Percentiles rank a stretch among this genome's conserved stretches.
phyloP scores from a whole-genome alignment of 2,113 vertebrate genomes.

The Oreochromis spilurus region DNA sequence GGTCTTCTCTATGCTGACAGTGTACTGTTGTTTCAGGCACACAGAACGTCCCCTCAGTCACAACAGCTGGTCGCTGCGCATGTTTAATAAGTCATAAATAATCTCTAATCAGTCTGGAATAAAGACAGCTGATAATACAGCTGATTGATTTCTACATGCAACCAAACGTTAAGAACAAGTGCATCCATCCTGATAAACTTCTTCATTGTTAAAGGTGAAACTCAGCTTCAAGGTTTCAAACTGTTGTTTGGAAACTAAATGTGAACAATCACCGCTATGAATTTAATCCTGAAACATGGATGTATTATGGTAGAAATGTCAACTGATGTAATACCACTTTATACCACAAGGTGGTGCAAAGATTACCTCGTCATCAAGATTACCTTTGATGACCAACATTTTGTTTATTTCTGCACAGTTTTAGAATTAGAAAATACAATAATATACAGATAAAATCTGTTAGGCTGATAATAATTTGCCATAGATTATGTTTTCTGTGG shows the following conservation, averaged over 20 bases:
- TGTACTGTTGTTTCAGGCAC: not conserved
- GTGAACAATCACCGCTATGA: rapidly evolving
- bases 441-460: not conserved
- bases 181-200: not conserved
- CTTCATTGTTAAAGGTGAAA: not conserved
- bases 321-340: not conserved
- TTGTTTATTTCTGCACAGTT: not conserved
- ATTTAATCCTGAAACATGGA: not conserved
- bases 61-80: constrained; percentile 5
- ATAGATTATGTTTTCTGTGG: not conserved
- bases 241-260: rapidly evolving
- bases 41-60: not conserved
- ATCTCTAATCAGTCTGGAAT: not conserved
- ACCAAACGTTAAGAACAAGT: rapidly evolving
- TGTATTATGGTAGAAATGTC: not conserved
- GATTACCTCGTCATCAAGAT: not conserved
- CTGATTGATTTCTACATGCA: rapidly evolving
- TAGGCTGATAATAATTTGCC: not conserved
- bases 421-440: not conserved
- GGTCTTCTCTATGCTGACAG: constrained; percentile 35
- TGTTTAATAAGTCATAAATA: rapidly evolving
- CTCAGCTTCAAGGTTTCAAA: not conserved
- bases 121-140: not conserved
- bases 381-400: not conserved
- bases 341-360: not conserved